Evolutionary conservation across 2,888 invertebrate species (phyloP), one percentile per base, ranked within the genome.

Genomic region (Drymonia ruficornis): DNA sequence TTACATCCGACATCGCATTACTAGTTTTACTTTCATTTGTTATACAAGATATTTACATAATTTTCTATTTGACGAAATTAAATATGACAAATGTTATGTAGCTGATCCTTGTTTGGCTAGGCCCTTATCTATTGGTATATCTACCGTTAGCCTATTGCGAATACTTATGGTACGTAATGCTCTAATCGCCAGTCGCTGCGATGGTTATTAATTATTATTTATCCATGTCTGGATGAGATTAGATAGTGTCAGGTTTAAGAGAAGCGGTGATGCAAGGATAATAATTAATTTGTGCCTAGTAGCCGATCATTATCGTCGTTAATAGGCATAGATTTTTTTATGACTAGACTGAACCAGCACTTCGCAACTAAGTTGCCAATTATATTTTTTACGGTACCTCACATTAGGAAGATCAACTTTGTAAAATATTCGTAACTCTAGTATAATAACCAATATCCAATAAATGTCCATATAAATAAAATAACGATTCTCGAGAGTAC

Each of bases 21-120:
- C 77, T 79, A 75, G 84, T 80, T 76, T 78, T 71, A 86, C 89
- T 91, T 89, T 90, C 88, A 81, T 87, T 82, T 86, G 83, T 89
- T 89, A 86, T 82, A 87, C 86, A 87, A 88, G 77, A 78, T 72
- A 80, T 83, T 83, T 81, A 78, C 76, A 77, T 78, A 81, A 78
- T 78, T 77, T 74, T 77, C 77, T 75, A 72, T 72, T 72, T 66
- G 66, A 65, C 36, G 59, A 63, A 67, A 67, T 73, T 62, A 63
- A 66, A 69, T 68, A 18, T 53, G 59, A 63, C 55, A 55, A 56
- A 47, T 49, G 49, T 47, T 47, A 47, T 15, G 47, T 47, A 34
- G 18, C 46, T 50, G 19, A 44, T 44, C 42, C 42, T 48, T 50
- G 50, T 49, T 42, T 40, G 28, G 12, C 23, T 15, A 12, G 29